These are phyloP conservation scores for Mallotus villosus DNA, from an alignment of 2,797 vertebrate genomes.

Conservation along the genomic window DNA sequence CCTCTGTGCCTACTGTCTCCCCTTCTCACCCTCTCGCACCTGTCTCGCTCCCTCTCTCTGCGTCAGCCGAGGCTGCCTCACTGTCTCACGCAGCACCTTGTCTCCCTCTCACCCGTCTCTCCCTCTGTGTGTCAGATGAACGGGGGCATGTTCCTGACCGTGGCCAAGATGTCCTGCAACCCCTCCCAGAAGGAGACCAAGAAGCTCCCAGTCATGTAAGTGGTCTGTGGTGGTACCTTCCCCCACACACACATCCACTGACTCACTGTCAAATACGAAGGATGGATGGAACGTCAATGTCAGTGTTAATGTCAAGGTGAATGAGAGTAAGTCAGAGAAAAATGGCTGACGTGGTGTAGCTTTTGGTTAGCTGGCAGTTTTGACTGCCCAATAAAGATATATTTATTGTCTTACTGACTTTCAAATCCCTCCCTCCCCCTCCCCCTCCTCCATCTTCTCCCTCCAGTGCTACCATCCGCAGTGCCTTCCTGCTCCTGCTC, in stretches of 20 bases:
- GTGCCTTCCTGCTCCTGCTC: slow-evolving; percentile 91
- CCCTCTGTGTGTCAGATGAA: slow-evolving; percentile 79
- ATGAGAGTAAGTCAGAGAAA: too few relatives aligned
- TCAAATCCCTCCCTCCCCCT: background rate
- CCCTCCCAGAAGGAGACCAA: slow-evolving; percentile 93
- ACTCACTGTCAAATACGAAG: too few relatives aligned
- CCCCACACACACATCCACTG: too few relatives aligned
- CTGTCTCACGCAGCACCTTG: slow-evolving; percentile 7
- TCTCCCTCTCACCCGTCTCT: slow-evolving; percentile 2
- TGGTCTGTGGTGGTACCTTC: slow-evolving; percentile 37
- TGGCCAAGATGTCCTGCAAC: slow-evolving; percentile 91
- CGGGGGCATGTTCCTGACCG: slow-evolving; percentile 90
- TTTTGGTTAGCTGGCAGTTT: too few relatives aligned
- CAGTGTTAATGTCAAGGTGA: too few relatives aligned
- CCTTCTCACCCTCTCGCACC: slow-evolving; percentile 11
- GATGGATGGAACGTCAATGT: too few relatives aligned
- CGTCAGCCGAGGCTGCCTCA: background rate
- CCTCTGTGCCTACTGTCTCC: slow-evolving; percentile 3
- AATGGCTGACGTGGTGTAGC: too few relatives aligned
- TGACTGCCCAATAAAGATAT: background rate
- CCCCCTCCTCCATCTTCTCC: slow-evolving; percentile 51
- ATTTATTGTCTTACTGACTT: too few relatives aligned
- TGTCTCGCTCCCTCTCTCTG: background rate
- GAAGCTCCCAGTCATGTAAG: slow-evolving; percentile 94
- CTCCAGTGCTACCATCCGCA: slow-evolving; percentile 87